Evolutionary conservation across 2,888 invertebrate genomes (phyloP), one percentile per base, ranked within the genome.

Genomic region (Neoascia interrupta): DNA sequence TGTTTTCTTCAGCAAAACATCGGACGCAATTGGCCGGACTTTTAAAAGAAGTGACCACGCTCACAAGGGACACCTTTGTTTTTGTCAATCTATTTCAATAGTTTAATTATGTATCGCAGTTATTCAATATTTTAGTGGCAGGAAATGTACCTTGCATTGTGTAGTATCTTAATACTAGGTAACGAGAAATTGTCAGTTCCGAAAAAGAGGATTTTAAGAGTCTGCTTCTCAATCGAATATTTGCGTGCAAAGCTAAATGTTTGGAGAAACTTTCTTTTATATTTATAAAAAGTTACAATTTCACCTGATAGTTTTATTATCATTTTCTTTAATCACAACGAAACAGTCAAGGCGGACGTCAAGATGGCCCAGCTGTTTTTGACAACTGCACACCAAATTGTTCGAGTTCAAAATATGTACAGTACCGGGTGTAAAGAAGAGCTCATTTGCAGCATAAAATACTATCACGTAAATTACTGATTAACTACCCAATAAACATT

Each of bases 131-230:
- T 54, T 58, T 39, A 43, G 79, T 13, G 11, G 6, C 19, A n/a
- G 15, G 5, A 16, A 10, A 90, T 89, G 89, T 95, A 81, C 95
- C 92, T 91, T 85, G 92, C 91, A 73, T 91, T 89, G 86, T 93
- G 90, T 5, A 97, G 90, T 81, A 90, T 90, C 87, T 91, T 90
- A 49, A 97, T 90, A 86, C 95, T 95, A 79, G 91, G 92, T 16
- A 96, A 85, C 0, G 96, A 94, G 89, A 97, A 97, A 54, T 91
- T 90, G 87, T 97, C 96, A 10, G 95, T 94, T 5, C 97, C 97
- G 87, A 97, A 96, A 88, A 97, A 97, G 43, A 97, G 85, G n/a
- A 94, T 88, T 81, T 90, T 92, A 0, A 85, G n/a, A 8, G 61
- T 34, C 66, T 13, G 15, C 19, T 56, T 26, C 6, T 13, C 3